phyloP scores from a whole-genome alignment of 2,888 invertebrate species.

The Microplitis deprimator region DNA sequence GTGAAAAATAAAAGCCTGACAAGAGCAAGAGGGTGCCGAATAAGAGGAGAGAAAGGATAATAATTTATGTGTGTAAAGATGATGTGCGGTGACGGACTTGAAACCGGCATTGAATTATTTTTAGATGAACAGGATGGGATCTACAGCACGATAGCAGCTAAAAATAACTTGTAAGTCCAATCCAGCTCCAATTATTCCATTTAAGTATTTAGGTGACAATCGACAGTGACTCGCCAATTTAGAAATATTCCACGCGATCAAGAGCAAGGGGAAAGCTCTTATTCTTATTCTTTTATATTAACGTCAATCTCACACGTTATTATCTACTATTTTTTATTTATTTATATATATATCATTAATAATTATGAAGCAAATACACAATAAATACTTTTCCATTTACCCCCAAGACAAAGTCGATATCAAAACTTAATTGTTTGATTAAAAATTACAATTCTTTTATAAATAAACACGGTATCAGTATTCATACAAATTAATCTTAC shows the following conservation, averaged over 20 bases:
- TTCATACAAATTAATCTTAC: conserved; percentile 8
- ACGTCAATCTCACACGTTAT: not conserved
- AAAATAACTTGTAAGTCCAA: conserved; percentile 69
- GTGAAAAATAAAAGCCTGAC: conserved; percentile 10
- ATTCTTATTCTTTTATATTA: conserved; percentile 14
- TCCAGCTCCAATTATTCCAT: conserved; percentile 69
- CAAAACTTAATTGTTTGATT: not conserved
- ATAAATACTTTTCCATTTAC: not conserved
- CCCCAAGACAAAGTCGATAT: not conserved
- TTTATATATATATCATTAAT: not conserved
- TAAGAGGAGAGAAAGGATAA: conserved; percentile 14
- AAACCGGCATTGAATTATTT: conserved; percentile 61
- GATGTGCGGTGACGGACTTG: conserved; percentile 22
- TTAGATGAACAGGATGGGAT: conserved; percentile 65
- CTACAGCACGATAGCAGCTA: conserved; percentile 64
- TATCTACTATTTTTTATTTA: not conserved
- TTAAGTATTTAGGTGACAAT: conserved; percentile 70
- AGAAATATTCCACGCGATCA: conserved; percentile 66
- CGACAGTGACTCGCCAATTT: conserved; percentile 67
- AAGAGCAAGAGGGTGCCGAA: not conserved
- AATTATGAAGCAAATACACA: not conserved
- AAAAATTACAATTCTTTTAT: not conserved
- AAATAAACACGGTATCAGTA: not conserved
- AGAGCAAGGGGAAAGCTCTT: conserved; percentile 40
- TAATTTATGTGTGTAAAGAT: conserved; percentile 2